Base-by-base conservation (phyloP, 2,888 invertebrate species). In the Pachymerium ferrugineum region DNA sequence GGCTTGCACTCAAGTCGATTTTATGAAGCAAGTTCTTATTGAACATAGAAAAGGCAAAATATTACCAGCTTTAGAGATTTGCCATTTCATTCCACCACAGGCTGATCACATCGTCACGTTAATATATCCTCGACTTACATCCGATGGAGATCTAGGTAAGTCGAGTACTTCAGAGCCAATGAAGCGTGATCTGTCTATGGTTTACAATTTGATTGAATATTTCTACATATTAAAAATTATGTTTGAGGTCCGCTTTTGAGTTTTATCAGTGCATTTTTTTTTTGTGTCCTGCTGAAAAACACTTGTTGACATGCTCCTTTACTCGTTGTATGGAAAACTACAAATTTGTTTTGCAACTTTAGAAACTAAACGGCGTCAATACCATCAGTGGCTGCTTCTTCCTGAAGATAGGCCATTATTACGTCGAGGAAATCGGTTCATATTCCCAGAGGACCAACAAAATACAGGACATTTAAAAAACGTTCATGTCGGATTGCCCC, bases 401-500 rank as follows among this genome's bases (percentile, higher is more conserved):
- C 71, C 71, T 14, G 71, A 71, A 33, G 71, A 71, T 22, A 31
- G 71, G 10, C 71, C 71, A 5, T 3, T 71, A 3, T 22, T 71
- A 19, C 71, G 71, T 22, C 33, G 71, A n/a, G 33, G 22, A 14
- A 71, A 71, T 29, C 14, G 22, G 8, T 71, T n/a, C 33, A 3
- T 19, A 8, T 71, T 71, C 33, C 35, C 71, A 3, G 71, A 71
- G 16, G 35, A 71, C n/a, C 1, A 19, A 35, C 3, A 14, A 33
- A 1, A 10, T 3, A n/a, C 3, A 5, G 8, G 3, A 14, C 35
- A 71, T 38, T 38, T 71, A 16, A 33, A 14, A 1, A 71, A 71
- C 22, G 19, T 35, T 12, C 71, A 71, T 22, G 16, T 35, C 33
- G 35, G 35, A 30, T 38, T 71, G 22, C 19, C 71, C 14, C 14